Evolutionary conservation across 2,888 invertebrate species (phyloP), one percentile per base, ranked within the genome.

Genomic region (Erynnis tages): DNA sequence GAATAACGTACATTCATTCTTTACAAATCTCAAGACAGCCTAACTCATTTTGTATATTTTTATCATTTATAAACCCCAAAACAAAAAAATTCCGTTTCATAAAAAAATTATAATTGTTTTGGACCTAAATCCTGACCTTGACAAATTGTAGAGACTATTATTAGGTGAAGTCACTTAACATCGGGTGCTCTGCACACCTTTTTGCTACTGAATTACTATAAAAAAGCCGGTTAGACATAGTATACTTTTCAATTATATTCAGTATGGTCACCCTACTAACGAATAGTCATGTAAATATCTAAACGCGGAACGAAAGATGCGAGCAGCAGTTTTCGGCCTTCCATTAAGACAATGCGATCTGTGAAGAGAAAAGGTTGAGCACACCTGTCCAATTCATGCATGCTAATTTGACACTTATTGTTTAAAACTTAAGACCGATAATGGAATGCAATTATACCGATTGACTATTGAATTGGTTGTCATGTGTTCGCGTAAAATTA

Each of bases 281-380:
- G 13, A 50, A 50, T 43, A 50, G 35, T 29, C 50, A 50, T 50
- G 43, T 50, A 50, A 50, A 50, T 50, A 50, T 35, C 43, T 21
- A 50, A 50, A 50, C 21, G 50, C 43, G 50, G 50, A 50, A 50
- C 50, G 50, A 50, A 43, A 50, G 43, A 44, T 14, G 50, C 35
- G 13, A 35, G 43, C 50, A 50, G 41, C 50, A 35, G 40, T 27
- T 50, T 50, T 50, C 50, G 50, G 50, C 50, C 50, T 50, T 50
- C 50, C 35, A 35, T 37, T 37, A n/a, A 49, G 34, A 50, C 50
- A 50, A 50, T 21, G 21, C 29, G 35, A 37, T 50, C 50, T 29
- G 14, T 43, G 25, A 50, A n/a, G 50, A 43, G 29, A 50, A 50
- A 43, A 50, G 50, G 50, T 52, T 52, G 44, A 21, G 16, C 37